A percentile compares a stretch with the other conserved stretches of the same genome.
Conservation (phyloP, 1,140 invertebrate genomes). For the Amphibalanus amphitrite region DNA sequence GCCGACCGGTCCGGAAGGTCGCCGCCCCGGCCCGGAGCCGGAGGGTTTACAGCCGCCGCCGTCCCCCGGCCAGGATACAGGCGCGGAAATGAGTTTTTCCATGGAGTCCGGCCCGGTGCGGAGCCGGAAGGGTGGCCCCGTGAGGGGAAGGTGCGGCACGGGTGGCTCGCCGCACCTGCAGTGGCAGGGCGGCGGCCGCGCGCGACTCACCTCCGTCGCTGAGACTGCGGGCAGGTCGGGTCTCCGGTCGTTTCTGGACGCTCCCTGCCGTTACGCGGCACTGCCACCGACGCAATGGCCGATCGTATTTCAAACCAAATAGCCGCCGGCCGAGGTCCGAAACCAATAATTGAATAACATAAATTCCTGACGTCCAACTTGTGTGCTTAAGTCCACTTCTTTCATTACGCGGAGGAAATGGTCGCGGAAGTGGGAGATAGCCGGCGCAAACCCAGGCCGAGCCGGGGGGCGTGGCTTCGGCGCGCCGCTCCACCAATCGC, state of each 20-base stretch:
- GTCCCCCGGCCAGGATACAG: not conserved
- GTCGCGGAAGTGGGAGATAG: not conserved
- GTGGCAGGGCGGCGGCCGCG: no score
- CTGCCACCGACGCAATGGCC: not conserved
- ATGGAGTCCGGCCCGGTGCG: not conserved
- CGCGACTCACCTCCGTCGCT: not conserved
- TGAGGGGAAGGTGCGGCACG: no score
- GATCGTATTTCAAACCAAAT: not conserved
- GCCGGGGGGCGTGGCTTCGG: not conserved
- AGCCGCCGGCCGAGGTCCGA: not conserved
- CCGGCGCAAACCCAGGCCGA: not conserved
- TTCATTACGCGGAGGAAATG: not conserved
- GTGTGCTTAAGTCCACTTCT: slow-evolving; percentile 1
- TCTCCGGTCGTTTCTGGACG: not conserved
- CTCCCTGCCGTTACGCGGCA: not conserved
- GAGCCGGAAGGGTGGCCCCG: no score
- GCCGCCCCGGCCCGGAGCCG: no score
- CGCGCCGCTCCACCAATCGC: not conserved
- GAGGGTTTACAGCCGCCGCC: not conserved
- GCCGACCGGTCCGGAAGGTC: not conserved
- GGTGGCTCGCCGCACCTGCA: no score
- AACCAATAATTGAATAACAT: slow-evolving; percentile 2
- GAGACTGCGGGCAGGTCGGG: not conserved
- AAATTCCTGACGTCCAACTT: not conserved
- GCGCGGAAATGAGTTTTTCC: not conserved